Evolutionary conservation across 2,797 vertebrate genomes (phyloP).

Genomic region (Enteromius afrohamiltoni): DNA sequence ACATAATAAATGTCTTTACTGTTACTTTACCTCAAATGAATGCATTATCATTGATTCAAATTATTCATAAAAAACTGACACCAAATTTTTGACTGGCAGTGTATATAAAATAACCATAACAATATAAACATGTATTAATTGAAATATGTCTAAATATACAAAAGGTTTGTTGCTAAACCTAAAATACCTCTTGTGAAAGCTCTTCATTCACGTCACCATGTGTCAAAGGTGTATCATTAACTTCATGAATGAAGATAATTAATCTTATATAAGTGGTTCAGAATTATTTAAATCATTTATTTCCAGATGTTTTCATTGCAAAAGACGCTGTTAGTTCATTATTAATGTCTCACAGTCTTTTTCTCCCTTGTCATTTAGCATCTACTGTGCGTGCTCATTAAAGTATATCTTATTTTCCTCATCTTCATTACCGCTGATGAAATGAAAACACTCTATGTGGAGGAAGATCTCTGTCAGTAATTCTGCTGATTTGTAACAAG

Average conservation of each 20-base stretch:
- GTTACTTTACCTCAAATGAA: background rate
- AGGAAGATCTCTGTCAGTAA: background rate
- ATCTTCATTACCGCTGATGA: background rate
- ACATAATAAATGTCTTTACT: background rate
- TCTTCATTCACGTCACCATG: background rate
- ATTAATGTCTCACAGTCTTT: background rate
- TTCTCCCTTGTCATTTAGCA: background rate
- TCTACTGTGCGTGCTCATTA: background rate
- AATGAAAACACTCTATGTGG: background rate
- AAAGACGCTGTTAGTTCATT: conserved; percentile 10
- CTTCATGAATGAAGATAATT: background rate
- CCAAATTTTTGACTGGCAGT: background rate
- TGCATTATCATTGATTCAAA: background rate
- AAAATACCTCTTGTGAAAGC: background rate
- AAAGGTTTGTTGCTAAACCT: background rate
- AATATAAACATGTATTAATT: background rate
- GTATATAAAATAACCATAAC: background rate
- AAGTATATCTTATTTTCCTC: background rate
- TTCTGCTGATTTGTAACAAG: conserved; percentile 1
- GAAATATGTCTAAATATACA: background rate
- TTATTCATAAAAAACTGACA: background rate
- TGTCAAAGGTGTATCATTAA: background rate
- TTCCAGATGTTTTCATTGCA: background rate
- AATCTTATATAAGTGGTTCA: background rate
- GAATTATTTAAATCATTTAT: background rate